phyloP scores from a whole-genome alignment of 2,888 invertebrate genomes.

The Petrophora chlorosata region DNA sequence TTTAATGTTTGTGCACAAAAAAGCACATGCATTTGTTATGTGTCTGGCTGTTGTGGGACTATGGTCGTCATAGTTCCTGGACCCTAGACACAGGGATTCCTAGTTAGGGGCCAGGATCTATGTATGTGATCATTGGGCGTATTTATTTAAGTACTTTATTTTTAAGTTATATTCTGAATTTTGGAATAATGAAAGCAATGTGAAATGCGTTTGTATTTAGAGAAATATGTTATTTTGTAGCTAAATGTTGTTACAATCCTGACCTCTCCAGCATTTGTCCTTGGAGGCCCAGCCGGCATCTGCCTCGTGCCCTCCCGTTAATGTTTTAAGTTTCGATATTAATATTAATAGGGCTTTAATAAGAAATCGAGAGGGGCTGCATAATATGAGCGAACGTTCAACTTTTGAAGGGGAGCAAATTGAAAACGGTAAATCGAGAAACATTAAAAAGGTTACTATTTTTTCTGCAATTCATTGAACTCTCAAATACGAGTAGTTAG shows the following conservation, averaged over 20 bases:
- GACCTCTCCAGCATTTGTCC: neutral
- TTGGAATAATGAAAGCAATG: too few species aligned
- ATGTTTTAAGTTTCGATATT: constrained; percentile 34
- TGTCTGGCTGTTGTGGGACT: too few species aligned
- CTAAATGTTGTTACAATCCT: too few species aligned
- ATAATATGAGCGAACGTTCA: constrained; percentile 16
- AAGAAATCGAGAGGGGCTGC: constrained; percentile 17
- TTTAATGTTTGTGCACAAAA: too few species aligned
- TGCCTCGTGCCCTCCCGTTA: constrained; percentile 27
- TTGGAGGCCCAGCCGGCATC: neutral
- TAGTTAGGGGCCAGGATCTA: too few species aligned
- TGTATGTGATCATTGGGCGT: too few species aligned
- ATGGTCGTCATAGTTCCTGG: too few species aligned
- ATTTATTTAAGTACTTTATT: too few species aligned
- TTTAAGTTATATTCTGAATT: too few species aligned
- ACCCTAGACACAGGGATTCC: too few species aligned
- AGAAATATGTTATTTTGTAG: neutral
- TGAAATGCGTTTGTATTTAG: too few species aligned
- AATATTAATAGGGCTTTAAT: constrained; percentile 30
- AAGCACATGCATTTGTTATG: too few species aligned
- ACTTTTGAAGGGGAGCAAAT: constrained; percentile 15
- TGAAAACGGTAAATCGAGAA: constrained; percentile 1
- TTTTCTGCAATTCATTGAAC: neutral
- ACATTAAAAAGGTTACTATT: neutral
- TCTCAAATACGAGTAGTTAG: neutral